These are phyloP conservation scores for Frankliniella fusca DNA, from an alignment of 2,888 invertebrate species.

Conservation along the genomic window DNA sequence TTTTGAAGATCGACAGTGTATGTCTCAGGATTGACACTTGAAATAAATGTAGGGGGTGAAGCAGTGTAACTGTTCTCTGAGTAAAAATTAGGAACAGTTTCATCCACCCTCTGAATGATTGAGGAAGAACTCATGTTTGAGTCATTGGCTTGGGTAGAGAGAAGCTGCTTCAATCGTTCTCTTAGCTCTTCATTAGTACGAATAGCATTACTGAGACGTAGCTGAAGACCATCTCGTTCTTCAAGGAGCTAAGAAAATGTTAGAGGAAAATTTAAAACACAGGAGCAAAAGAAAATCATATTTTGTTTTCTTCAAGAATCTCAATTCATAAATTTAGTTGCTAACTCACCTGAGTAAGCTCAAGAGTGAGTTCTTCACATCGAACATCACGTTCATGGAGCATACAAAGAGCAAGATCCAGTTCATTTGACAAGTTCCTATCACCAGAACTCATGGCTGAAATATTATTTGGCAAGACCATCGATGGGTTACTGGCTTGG, in stretches of 20 bases:
- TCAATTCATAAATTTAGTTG: background rate
- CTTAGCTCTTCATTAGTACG: constrained; percentile 64
- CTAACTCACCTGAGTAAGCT: constrained; percentile 59
- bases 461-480: background rate
- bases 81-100: background rate
- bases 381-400: constrained; percentile 80
- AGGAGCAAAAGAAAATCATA: background rate
- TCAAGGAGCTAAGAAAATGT: constrained; percentile 58
- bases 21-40: background rate
- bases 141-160: background rate
- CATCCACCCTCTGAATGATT: background rate
- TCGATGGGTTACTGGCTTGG: background rate
- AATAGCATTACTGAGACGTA: constrained; percentile 75
- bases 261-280: background rate
- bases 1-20: background rate
- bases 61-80: background rate
- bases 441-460: constrained; percentile 33
- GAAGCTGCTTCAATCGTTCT: background rate
- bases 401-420: constrained; percentile 78
- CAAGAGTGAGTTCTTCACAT: constrained; percentile 80
- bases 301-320: background rate
- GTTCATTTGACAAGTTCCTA: constrained; percentile 50
- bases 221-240: constrained; percentile 78
- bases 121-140: background rate
- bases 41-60: background rate